Evolutionary conservation across 2,113 vertebrate species (phyloP).

Genomic region (Pithys albifrons): DNA sequence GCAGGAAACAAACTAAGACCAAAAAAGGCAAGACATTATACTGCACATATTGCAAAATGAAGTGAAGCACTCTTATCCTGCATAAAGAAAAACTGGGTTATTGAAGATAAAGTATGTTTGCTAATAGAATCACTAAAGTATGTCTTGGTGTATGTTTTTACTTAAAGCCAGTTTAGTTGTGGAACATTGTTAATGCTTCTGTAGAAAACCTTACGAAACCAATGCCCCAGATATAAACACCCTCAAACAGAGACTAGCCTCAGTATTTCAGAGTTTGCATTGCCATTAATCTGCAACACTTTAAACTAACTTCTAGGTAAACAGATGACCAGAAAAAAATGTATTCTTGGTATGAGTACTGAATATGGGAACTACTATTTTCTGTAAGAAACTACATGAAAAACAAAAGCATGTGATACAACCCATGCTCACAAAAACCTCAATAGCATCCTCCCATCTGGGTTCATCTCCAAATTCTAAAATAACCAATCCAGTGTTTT

Average conservation of each 20-base stretch:
- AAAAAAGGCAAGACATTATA: not conserved
- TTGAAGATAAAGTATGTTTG: not conserved
- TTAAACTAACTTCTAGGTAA: not conserved
- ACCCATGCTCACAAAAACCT: not conserved
- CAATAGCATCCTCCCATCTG: not conserved
- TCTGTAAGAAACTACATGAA: not conserved
- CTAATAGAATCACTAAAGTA: not conserved
- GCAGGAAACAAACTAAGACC: not conserved
- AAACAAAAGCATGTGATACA: not conserved
- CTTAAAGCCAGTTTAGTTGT: not conserved
- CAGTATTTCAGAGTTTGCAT: rapidly evolving
- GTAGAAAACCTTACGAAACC: not conserved
- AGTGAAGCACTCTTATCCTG: not conserved
- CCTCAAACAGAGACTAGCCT: not conserved
- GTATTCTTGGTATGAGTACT: not conserved
- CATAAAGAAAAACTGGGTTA: not conserved
- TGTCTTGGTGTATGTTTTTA: not conserved
- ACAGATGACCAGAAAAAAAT: not conserved
- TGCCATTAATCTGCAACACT: not conserved
- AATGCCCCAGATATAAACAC: not conserved
- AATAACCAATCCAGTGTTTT: not conserved
- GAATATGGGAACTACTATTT: not conserved
- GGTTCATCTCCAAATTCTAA: not conserved
- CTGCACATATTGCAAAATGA: not conserved
- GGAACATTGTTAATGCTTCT: not conserved